Percentiles rank a stretch among this genome's conserved stretches.
Evolutionary conservation across 2,113 vertebrate genomes (phyloP).

Genomic region (Todiramphus chloris): DNA sequence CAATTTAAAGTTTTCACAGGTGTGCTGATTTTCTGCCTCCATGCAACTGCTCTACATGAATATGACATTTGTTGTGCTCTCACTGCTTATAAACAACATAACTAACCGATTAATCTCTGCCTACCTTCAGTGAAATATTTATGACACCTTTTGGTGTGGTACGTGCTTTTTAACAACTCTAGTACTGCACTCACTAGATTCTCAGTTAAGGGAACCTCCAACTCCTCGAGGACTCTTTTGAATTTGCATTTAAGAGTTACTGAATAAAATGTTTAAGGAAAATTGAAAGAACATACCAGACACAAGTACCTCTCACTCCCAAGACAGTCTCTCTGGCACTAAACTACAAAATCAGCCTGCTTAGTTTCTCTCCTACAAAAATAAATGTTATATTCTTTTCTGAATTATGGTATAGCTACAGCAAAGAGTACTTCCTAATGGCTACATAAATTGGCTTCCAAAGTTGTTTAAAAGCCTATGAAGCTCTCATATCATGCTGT

Average conservation of each 20-base stretch:
- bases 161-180: not conserved
- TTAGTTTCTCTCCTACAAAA: not conserved
- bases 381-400: not conserved
- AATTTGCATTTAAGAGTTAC: slow-evolving; percentile 22
- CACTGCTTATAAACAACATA: not conserved
- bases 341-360: not conserved
- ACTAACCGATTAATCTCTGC: not conserved
- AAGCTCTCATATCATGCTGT: not conserved
- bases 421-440: not conserved
- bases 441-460: not conserved
- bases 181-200: not conserved
- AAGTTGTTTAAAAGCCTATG: not conserved
- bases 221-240: not conserved
- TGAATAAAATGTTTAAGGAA: not conserved
- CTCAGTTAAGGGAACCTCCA: not conserved
- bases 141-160: not conserved
- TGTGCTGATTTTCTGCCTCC: not conserved
- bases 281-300: not conserved
- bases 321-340: not conserved
- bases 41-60: not conserved
- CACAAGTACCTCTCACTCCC: not conserved
- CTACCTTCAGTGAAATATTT: not conserved
- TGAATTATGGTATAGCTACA: not conserved
- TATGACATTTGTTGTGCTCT: not conserved
- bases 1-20: not conserved